These are phyloP conservation scores for Ferrisia virgata DNA, from an alignment of 2,888 invertebrate genomes.

Conservation along the genomic window DNA sequence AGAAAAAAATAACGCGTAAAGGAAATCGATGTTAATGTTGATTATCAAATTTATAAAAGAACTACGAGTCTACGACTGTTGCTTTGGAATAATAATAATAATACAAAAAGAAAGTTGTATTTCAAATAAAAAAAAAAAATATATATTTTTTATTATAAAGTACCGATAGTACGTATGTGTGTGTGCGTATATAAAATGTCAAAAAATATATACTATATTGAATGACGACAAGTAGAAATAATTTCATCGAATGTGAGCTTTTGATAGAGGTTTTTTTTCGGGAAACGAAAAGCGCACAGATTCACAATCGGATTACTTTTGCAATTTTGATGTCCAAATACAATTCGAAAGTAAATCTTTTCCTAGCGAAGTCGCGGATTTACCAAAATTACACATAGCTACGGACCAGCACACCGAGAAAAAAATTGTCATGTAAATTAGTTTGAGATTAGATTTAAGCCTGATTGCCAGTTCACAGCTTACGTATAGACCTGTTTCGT, in stretches of 20 bases:
- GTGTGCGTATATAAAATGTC: neutral
- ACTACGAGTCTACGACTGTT: neutral
- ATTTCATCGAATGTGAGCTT: neutral
- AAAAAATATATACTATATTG: slow-evolving; percentile 19
- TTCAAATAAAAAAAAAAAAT: neutral
- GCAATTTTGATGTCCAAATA: slow-evolving; percentile 24
- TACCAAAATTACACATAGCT: slow-evolving; percentile 14
- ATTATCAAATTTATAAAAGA: neutral
- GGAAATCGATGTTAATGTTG: neutral
- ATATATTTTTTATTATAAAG: neutral
- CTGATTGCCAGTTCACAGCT: neutral
- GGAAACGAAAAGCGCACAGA: neutral
- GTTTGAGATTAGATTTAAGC: slow-evolving; percentile 11
- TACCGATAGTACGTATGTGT: too few species aligned
- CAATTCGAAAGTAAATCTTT: slow-evolving; percentile 10
- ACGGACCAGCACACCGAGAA: neutral
- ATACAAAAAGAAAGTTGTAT: neutral
- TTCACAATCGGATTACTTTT: slow-evolving; percentile 26
- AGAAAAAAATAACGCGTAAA: neutral
- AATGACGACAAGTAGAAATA: slow-evolving; percentile 14
- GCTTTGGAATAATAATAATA: neutral
- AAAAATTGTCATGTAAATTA: slow-evolving; percentile 33
- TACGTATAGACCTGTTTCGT: neutral
- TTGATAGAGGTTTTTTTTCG: neutral
- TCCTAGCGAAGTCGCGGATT: neutral